Percentiles rank a stretch among this genome's conserved stretches.
phyloP scores from a whole-genome alignment of 2,113 vertebrate species.

The Ellobius talpinus region DNA sequence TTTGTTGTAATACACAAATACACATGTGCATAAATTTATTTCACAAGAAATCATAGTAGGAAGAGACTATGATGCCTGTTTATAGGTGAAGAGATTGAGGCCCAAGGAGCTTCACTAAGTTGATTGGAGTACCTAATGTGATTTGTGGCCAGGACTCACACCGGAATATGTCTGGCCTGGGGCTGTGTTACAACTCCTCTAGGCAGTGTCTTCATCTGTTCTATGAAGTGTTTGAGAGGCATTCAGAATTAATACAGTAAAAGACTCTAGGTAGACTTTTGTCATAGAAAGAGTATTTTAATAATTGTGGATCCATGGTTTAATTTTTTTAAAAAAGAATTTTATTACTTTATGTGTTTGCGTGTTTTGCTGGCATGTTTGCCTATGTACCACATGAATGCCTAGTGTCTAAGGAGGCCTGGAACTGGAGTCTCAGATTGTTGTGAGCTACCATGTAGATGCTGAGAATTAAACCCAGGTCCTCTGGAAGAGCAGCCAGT shows the following conservation, averaged over 20 bases:
- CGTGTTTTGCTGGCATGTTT: neutral
- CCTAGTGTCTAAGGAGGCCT: neutral
- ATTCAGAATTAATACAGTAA: neutral
- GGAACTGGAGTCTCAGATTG: neutral
- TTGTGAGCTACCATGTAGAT: neutral
- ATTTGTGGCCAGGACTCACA: conserved; percentile 25
- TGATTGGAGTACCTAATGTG: neutral
- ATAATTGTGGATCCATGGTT: neutral
- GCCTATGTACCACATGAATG: neutral
- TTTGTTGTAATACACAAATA: neutral
- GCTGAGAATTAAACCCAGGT: neutral
- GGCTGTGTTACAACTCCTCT: neutral
- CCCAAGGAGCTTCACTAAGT: neutral
- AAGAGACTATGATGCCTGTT: neutral
- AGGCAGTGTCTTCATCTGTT: neutral
- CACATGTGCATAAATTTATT: neutral
- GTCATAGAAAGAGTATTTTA: neutral
- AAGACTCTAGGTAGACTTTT: neutral
- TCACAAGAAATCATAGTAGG: neutral
- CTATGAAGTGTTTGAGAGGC: neutral
- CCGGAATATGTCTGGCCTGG: neutral
- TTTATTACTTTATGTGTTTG: neutral
- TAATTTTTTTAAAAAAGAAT: neutral
- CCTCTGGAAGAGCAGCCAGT: neutral
- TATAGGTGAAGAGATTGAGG: conserved; percentile 1